Percentiles rank a stretch among this genome's conserved stretches.
These are phyloP conservation scores for Speoplatyrhinus poulsoni DNA, from an alignment of 2,113 vertebrate genomes.

Conservation along the genomic window DNA sequence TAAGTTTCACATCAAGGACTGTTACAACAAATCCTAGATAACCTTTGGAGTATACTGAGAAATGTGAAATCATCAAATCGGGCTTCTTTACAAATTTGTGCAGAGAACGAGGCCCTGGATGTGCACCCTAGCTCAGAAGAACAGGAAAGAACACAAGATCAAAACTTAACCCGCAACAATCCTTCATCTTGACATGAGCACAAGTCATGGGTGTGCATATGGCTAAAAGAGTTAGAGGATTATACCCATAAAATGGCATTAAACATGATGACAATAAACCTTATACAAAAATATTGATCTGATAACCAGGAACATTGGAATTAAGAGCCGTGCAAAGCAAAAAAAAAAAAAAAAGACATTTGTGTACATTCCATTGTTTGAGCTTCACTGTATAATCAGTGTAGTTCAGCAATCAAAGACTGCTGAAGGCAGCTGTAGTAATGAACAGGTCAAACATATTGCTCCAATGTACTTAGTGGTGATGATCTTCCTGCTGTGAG, in stretches of 20 bases:
- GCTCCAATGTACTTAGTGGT: conserved; percentile 8
- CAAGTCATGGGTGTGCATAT: neutral
- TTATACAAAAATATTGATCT: neutral
- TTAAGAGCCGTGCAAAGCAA: neutral
- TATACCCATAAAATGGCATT: neutral
- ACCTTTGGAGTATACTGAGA: no score
- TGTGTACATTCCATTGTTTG: neutral
- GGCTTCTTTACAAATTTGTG: no score
- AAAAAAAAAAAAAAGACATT: neutral
- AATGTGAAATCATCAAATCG: no score
- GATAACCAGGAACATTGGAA: neutral
- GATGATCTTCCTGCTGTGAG: conserved; percentile 44
- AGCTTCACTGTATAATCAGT: neutral
- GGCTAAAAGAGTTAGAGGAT: neutral
- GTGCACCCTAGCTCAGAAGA: neutral
- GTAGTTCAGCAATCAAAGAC: neutral
- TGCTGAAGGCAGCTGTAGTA: neutral
- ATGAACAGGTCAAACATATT: conserved; percentile 15
- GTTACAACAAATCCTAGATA: no score
- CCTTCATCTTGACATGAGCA: neutral
- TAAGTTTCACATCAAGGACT: no score
- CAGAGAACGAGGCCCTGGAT: no score
- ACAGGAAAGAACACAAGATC: neutral
- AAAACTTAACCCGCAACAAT: neutral
- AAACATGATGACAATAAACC: neutral